Evolutionary conservation across 2,888 invertebrate genomes (phyloP), one percentile per base, ranked within the genome.

Genomic region (Dryocosmus kuriphilus): DNA sequence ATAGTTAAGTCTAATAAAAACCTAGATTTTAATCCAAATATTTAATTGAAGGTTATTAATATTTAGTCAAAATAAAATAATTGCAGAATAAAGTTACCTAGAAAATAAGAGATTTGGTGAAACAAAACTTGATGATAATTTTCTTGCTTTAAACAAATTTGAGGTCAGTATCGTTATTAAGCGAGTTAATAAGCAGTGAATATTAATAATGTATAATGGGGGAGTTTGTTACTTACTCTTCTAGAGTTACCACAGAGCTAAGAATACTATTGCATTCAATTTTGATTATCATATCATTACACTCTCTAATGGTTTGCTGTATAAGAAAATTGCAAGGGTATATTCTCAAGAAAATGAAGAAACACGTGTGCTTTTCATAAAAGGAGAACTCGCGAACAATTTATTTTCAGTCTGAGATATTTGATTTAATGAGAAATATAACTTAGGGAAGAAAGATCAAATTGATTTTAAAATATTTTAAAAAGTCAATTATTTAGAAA

Each of bases 281-380:
- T 32, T 46, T 24, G 51, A 71, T 71, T 71, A 71, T 71, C 71
- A 71, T 71, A 71, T 63, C 62, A 63, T 63, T 63, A 63, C 14
- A 62, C 24, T 71, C 30, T 71, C 46, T 46, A 51, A 71, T 71
- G n/a, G 30, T 67, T 67, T 46, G 27, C 30, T 30, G n/a, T 51
- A n/a, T 46, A 71, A 46, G 71, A 71, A 71, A 71, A 71, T 71
- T 51, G 30, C 30, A n/a, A 71, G 19, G 30, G 65, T 41, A 46
- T n/a, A 46, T 22, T 24, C 8, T 41, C 46, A 46, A 67, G 9
- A 35, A 35, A 63, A 63, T 63, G 61, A 61, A 61, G 61, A 61
- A 61, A 61, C 30, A 32, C 61, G 38, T 41, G 30, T 41, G 24
- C 46, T 71, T 41, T n/a, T 71, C 71, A 51, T 71, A 30, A 51